Conservation (phyloP, 2,113 vertebrate species). For the Alectura lathami region DNA sequence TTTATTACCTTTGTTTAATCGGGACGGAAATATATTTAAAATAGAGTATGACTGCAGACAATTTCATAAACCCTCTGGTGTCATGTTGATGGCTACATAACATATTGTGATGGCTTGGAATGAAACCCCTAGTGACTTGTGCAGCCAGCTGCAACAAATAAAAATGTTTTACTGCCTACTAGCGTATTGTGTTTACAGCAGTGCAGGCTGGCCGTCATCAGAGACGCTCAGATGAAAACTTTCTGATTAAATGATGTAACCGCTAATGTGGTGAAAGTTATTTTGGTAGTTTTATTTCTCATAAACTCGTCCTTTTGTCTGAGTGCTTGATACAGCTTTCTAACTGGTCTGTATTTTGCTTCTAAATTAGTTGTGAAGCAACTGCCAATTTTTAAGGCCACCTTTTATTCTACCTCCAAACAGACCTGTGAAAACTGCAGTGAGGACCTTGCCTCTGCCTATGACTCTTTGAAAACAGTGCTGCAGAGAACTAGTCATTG, state of each 20-base stretch:
- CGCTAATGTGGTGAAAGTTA: neutral
- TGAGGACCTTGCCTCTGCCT: neutral
- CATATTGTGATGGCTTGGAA: slow-evolving; percentile 9
- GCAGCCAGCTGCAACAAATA: slow-evolving; percentile 45
- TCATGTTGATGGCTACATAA: neutral
- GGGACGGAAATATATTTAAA: neutral
- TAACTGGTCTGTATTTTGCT: neutral
- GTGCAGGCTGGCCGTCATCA: neutral
- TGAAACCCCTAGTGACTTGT: slow-evolving; percentile 32
- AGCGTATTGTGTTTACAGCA: slow-evolving; percentile 1
- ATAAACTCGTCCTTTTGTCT: neutral
- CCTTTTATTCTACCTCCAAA: neutral
- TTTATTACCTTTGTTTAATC: neutral
- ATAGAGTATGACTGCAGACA: neutral
- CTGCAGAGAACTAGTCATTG: neutral
- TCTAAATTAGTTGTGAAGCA: neutral
- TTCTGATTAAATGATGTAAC: neutral
- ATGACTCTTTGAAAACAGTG: neutral
- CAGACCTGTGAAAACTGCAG: neutral
- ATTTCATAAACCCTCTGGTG: neutral
- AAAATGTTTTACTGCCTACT: slow-evolving; percentile 37
- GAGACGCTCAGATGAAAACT: neutral
- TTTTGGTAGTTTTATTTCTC: neutral
- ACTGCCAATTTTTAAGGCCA: neutral
- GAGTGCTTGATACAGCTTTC: neutral